Base-by-base conservation (phyloP, 2,113 vertebrate species). In the Anser cygnoides region DNA sequence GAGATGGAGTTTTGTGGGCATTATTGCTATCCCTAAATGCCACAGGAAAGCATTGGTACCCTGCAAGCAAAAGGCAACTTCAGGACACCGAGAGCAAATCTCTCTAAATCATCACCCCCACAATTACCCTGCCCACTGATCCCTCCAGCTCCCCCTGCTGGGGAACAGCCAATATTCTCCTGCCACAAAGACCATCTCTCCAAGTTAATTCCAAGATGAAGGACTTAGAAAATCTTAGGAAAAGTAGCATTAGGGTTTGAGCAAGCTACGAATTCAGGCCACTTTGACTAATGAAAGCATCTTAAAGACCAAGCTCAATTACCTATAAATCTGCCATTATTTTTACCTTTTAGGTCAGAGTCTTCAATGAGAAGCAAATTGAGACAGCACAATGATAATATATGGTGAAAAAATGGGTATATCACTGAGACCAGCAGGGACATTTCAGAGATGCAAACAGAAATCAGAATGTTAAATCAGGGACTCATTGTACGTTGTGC, bases 231-330 rank as follows among this genome's bases (percentile, higher is more conserved):
- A 66, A 55, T 81, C 33, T 84, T 25, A 41, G 31, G 9, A 67
- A 89, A 93, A 71, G 18, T 35, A 26, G 11, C 22, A 58, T 7
- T 62, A 54, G 11, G 26, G 5, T 49, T 76, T 61, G 39, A 92
- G 46, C 28, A 87, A 95, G 55, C 18, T 87, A 58, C 75, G 76
- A 71, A 82, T 79, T 77, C 65, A 89, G 50, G 37, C 73, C 37
- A 70, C 15, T 96, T 84, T 75, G 67, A 87, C 55, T 76, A 94
- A 81, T 50, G 25, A 92, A 95, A 93, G 9, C 6, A 29, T 93
- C 93, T 89, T 71, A 68, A 93, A 89, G 58, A 79, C 66, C 5
- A 31, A 86, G 15, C 2, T 86, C 25, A 65, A 35, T 20, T 81
- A 79, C 41, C 66, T 87, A 67, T 67, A 65, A 92, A 91, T 75